Conservation (phyloP, 2,113 vertebrate species). For the Rhinopomastus cyanomelas region DNA sequence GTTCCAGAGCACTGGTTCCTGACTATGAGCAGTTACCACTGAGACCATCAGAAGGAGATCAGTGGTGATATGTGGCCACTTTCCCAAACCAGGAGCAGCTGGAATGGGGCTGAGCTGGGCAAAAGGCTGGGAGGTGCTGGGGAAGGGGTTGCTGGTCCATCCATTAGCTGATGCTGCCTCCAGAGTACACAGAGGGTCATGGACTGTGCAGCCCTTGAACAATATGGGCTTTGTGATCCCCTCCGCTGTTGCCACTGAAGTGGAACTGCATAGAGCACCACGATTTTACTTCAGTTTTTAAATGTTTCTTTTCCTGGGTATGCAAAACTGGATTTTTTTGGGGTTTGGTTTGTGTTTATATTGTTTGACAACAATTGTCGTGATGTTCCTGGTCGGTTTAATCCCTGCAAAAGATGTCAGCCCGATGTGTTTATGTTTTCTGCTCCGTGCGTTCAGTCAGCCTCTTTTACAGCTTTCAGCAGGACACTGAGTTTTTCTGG, state of each 20-base stretch:
- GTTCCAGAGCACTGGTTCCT: not conserved
- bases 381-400: not conserved
- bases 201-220: not conserved
- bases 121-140: not conserved
- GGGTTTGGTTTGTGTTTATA: conserved; percentile 30
- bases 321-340: conserved; percentile 39
- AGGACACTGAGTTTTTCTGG: conserved; percentile 21
- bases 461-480: not conserved
- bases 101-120: not conserved
- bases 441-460: not conserved
- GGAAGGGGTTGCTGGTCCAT: not conserved
- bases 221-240: conserved; percentile 65
- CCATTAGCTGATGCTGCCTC: conserved; percentile 25
- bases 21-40: fast-evolving
- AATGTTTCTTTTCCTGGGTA: not conserved
- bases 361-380: not conserved
- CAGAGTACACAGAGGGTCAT: not conserved
- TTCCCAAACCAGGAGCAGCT: fast-evolving
- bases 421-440: not conserved
- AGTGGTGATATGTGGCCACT: fast-evolving
- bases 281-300: conserved; percentile 42
- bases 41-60: fast-evolving
- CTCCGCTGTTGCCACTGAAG: not conserved
- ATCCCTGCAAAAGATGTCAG: not conserved
- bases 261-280: not conserved